Conservation (phyloP, 2,797 vertebrate species). For the Enteromius treurensis region DNA sequence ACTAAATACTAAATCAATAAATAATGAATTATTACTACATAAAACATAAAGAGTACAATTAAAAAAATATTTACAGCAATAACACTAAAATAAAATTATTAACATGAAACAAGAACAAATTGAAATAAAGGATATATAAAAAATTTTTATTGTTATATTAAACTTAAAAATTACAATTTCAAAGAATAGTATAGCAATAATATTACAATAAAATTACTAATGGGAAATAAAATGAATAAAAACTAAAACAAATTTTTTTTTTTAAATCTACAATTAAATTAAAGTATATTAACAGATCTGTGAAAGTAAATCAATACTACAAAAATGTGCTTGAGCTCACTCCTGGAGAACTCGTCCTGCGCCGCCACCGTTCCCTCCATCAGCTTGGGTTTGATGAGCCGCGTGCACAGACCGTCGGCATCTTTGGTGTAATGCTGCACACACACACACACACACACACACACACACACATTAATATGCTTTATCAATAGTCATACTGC, state of each 20-base stretch:
- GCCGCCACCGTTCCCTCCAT: constrained; percentile 95
- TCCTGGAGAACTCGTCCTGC: constrained; percentile 93
- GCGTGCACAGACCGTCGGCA: constrained; percentile 92
- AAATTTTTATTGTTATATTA: too few relatives aligned
- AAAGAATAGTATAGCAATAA: too few relatives aligned
- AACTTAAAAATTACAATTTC: too few relatives aligned
- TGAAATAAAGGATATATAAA: too few relatives aligned
- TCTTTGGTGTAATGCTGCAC: constrained; percentile 76
- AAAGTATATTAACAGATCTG: not conserved
- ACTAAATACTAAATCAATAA: too few relatives aligned
- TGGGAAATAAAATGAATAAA: not conserved
- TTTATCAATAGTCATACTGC: not conserved
- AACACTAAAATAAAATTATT: too few relatives aligned
- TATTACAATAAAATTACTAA: too few relatives aligned
- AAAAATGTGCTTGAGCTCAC: constrained; percentile 64
- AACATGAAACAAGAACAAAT: not conserved
- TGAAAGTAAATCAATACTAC: not conserved
- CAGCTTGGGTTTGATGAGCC: constrained; percentile 92
- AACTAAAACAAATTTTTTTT: too few relatives aligned
- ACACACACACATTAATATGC: constrained; percentile 4
- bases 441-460: constrained; percentile 34
- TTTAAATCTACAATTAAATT: not conserved
- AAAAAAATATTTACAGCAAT: too few relatives aligned
- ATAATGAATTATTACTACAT: too few relatives aligned
- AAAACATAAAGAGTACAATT: too few relatives aligned